A percentile compares a stretch with the other conserved stretches of the same genome.
phyloP scores from a whole-genome alignment of 2,797 vertebrate genomes.

The Aselliscus stoliczkanus region DNA sequence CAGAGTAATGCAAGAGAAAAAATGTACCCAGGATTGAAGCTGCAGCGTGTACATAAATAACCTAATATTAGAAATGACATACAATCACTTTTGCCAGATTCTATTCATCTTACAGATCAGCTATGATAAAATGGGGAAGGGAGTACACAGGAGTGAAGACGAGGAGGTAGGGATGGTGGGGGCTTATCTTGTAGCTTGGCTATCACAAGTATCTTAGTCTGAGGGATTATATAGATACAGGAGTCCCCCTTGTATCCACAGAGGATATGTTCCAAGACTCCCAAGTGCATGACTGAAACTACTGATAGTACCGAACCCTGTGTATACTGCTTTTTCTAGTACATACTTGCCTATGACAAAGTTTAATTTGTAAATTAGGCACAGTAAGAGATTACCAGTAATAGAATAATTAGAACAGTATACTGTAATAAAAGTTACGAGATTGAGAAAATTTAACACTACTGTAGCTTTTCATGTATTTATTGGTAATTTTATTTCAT shows the following conservation, averaged over 20 bases:
- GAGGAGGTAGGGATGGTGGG: neutral
- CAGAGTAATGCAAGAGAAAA: neutral
- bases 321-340: neutral
- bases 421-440: too few relatives aligned
- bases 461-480: neutral
- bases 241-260: neutral
- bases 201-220: neutral
- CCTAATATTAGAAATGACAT: neutral
- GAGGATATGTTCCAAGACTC: neutral
- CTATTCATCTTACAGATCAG: neutral
- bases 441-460: neutral
- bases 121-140: neutral
- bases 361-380: neutral
- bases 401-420: neutral
- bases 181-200: neutral
- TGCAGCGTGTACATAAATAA: neutral
- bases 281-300: neutral
- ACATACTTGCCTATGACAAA: neutral
- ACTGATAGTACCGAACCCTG: neutral
- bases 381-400: neutral
- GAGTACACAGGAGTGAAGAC: neutral
- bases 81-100: neutral
- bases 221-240: neutral
- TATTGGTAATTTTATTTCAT: neutral
- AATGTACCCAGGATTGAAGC: neutral